phyloP scores from a whole-genome alignment of 2,113 vertebrate genomes.

The Cheilinus undulatus region DNA sequence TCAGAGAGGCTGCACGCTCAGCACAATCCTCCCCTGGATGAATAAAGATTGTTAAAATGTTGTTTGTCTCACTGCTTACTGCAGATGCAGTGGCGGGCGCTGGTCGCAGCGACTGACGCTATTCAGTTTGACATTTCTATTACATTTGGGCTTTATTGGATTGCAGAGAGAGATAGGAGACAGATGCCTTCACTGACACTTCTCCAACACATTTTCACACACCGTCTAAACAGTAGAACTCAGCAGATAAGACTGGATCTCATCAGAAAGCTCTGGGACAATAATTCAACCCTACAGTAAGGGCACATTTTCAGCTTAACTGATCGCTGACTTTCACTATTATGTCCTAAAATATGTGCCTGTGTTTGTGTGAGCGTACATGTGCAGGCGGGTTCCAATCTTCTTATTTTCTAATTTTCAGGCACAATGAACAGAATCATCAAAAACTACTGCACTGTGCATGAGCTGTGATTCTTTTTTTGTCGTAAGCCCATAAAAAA shows the following conservation, averaged over 20 bases:
- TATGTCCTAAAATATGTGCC: neutral
- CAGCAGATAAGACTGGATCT: constrained; percentile 5
- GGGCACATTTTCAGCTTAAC: neutral
- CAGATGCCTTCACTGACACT: constrained; percentile 25
- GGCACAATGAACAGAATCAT: constrained; percentile 9
- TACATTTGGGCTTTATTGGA: constrained; percentile 47
- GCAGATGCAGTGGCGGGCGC: constrained; percentile 1
- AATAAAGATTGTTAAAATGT: constrained; percentile 65
- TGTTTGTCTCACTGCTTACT: constrained; percentile 52
- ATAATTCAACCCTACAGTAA: neutral
- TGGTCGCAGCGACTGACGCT: neutral
- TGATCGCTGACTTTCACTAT: constrained; percentile 14
- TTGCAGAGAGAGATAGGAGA: constrained; percentile 30
- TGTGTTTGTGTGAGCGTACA: neutral
- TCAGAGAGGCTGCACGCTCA: constrained; percentile 48
- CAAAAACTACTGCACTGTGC: neutral
- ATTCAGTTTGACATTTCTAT: constrained; percentile 62
- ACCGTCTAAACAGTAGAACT: constrained; percentile 1
- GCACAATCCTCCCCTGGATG: constrained; percentile 58
- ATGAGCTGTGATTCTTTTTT: neutral
- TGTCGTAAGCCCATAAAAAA: neutral
- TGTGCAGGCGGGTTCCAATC: neutral
- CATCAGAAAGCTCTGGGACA: constrained; percentile 7
- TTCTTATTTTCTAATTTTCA: constrained; percentile 26
- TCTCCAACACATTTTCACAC: constrained; percentile 39